Conservation (phyloP, 2,113 vertebrate species). For the Apus apus region DNA sequence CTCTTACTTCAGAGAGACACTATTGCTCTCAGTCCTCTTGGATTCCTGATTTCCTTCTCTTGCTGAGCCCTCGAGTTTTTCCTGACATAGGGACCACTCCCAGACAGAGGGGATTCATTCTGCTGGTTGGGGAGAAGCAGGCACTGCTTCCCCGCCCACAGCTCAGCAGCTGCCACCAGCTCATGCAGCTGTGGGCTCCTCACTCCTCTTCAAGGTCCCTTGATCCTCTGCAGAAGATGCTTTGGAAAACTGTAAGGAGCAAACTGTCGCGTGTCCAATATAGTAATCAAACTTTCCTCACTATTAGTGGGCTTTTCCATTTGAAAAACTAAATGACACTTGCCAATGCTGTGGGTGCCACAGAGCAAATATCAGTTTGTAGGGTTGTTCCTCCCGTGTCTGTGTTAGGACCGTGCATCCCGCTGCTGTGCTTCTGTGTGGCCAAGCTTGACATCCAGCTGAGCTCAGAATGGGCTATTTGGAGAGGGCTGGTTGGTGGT, state of each 20-base stretch:
- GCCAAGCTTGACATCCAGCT: background rate
- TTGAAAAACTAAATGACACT: background rate
- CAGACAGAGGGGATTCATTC: background rate
- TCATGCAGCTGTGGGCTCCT: background rate
- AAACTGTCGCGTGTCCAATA: background rate
- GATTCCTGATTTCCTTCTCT: background rate
- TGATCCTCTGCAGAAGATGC: background rate
- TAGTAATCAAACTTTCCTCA: background rate
- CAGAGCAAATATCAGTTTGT: accelerated
- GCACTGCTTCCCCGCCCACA: background rate
- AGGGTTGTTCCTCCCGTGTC: background rate
- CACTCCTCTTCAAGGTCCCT: background rate
- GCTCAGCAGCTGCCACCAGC: background rate
- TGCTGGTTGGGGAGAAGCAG: background rate
- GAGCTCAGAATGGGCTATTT: background rate
- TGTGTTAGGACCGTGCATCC: background rate
- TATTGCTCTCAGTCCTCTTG: background rate
- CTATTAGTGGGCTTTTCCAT: background rate
- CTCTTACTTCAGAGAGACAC: background rate
- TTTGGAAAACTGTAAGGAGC: background rate
- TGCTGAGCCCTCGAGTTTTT: background rate
- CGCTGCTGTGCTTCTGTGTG: accelerated
- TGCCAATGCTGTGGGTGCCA: background rate
- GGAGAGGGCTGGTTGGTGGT: background rate
- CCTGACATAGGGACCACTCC: background rate